Base-by-base conservation (phyloP, 2,797 vertebrate genomes). In the Galaxias olidus region DNA sequence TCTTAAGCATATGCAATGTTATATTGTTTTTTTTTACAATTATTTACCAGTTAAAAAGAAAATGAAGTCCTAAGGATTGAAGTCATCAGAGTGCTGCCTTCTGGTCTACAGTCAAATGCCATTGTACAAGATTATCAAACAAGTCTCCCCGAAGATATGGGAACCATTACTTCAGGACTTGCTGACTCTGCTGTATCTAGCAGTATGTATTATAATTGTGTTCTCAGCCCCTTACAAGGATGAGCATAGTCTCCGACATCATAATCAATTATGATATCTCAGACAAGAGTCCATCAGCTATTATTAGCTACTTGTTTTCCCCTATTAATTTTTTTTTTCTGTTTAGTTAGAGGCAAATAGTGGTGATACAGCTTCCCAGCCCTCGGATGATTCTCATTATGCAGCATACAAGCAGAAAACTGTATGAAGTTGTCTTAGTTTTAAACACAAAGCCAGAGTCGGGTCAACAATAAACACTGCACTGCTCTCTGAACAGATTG, bases 61-160 rank as follows among this genome's bases (percentile, higher is more conserved):
- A 41, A 51, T 13, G 5, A 9, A 53, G 40, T 15, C 15, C 20
- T 18, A 8, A 14, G n/a, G 10, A 41, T 61, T 40, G 41, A n/a
- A 51, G 49, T 49, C 47, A n/a, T 42, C 6, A 8, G 11, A 47
- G 59, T 54, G n/a, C n/a, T 40, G n/a, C 19, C 48, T 12, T 15
- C 44, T 66, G 48, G 65, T 51, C 60, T 52, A 58, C 46, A 60
- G 42, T 65, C 61, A 71, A 68, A 71, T 47, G 61, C 13, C 14
- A 69, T 53, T 59, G 63, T 64, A 69, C 66, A 72, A 52, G 66
- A 64, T 60, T 60, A 51, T 72, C 63, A 64, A 66, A 52, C 49
- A 66, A 51, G 42, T 53, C 44, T 43, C 59, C 59, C 47, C 53
- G 53, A 20, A 40, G 10, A 61, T 14, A 53, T 43, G 44, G 51